These are phyloP conservation scores for Therioaphis trifolii DNA, from an alignment of 2,888 invertebrate species.

Conservation along the genomic window DNA sequence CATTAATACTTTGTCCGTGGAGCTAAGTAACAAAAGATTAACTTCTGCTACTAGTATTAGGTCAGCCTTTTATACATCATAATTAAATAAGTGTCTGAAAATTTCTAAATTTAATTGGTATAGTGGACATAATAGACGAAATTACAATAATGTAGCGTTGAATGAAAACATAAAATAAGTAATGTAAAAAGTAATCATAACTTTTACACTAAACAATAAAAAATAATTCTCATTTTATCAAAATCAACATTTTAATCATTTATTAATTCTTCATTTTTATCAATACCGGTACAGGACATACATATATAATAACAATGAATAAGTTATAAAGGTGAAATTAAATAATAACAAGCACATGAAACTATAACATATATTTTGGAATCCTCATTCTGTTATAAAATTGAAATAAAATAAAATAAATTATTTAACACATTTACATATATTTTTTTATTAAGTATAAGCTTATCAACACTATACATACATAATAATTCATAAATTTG, in stretches of 20 bases:
- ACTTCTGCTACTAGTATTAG: too few relatives aligned
- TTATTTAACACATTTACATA: conserved; percentile 37
- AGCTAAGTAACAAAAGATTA: too few relatives aligned
- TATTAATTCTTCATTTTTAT: background rate
- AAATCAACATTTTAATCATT: background rate
- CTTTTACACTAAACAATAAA: too few relatives aligned
- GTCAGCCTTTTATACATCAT: too few relatives aligned
- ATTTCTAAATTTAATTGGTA: too few relatives aligned
- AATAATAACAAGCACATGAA: conserved; percentile 53
- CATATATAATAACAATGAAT: background rate
- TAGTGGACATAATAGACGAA: too few relatives aligned
- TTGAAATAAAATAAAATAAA: conserved; percentile 41
- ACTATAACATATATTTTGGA: conserved; percentile 55
- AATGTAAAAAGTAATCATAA: too few relatives aligned
- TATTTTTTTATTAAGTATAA: conserved; percentile 39
- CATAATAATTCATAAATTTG: conserved; percentile 57
- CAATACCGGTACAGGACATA: too few relatives aligned
- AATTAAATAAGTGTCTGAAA: too few relatives aligned
- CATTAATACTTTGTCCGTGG: too few relatives aligned
- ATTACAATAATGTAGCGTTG: too few relatives aligned
- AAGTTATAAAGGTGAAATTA: background rate
- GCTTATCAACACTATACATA: conserved; percentile 59
- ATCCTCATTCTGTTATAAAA: conserved; percentile 43
- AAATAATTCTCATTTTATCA: background rate
- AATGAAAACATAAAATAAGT: too few relatives aligned